Base-by-base conservation (phyloP, 2,888 invertebrate genomes). In the Scaptomyza tumidula region DNA sequence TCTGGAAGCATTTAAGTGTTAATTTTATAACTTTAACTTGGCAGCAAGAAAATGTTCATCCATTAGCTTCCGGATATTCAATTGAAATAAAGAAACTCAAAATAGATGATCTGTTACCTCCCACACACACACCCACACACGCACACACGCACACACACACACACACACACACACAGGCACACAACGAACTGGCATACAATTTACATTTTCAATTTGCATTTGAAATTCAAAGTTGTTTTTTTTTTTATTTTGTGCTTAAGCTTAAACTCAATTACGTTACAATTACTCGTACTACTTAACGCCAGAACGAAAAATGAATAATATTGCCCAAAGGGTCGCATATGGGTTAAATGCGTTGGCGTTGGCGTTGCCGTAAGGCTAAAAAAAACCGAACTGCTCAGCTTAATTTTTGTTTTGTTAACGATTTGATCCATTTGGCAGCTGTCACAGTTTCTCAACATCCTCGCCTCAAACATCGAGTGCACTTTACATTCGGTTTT, bases 131-230 rank as follows among this genome's bases (percentile, higher is more conserved):
- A 13, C 35, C 1, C 24, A 24, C 24, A 24, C 24, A 3, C 24
- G 3, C 24, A 24, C 5, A 3, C 3, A 24, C 24, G 5, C 13
- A 13, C 37, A 37, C 33, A 33, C 10, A 33, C 33, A 33, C 31
- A 33, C 3, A 33, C n/a, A 6, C 37, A n/a, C 13, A 11, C 37
- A 37, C 31, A 33, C 10, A 33, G 10, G 10, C 31, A 33, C 3
- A 33, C n/a, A 6, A n/a, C 6, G 2, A 24, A 24, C 24, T 24
- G 24, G 24, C 24, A 6, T 4, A 37, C 45, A 57, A 82, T 88
- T 79, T 88, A 66, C 83, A 80, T 83, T 85, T 83, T 57, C 86
- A 73, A 87, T 87, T 86, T 83, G 76, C 73, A 79, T 82, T 77
- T 69, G 59, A 75, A 41, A 72, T 75, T 73, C 39, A 37, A 41